Base-by-base conservation (phyloP, 2,888 invertebrate genomes). In the Tribolium freemani region DNA sequence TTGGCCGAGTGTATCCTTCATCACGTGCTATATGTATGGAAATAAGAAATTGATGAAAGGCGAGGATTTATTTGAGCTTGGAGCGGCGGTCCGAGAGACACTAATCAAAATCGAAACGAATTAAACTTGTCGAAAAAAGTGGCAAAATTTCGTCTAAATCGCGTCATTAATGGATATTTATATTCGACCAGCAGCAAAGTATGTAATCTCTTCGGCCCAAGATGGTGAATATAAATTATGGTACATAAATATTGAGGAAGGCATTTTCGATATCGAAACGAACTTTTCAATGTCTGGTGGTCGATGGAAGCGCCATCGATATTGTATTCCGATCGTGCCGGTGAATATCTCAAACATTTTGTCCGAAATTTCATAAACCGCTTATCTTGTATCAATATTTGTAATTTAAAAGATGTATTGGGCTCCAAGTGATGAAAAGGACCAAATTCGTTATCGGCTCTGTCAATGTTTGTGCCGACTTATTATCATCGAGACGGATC, bases 381-480 rank as follows among this genome's bases (percentile, higher is more conserved):
- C 85, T 86, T 86, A 86, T 86, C 86, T 85, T 84, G 84, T 86
- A 86, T 86, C 86, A 86, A 86, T 86, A 86, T 86, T 86, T 86
- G 86, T 84, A 85, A 85, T 86, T 84, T 84, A 81, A 79, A 83
- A 84, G 84, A 85, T 81, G 82, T 82, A 85, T 86, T 83, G 83
- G 82, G 77, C 73, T 69, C 64, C 61, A 69, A 46, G 73, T 76
- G 77, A 77, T 69, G 72, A 75, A 71, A 74, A 48, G 51, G 57
- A 72, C 70, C 63, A 69, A 77, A 75, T 71, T 72, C 72, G 75
- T 75, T 75, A 77, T 75, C 75, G 67, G 38, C 63, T 68, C 67
- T 73, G 77, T 78, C 78, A 79, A 79, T 79, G 76, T 79, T 79
- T 79, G 77, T 69, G 69, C 72, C 75, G 54, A 54, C 57, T 74